Conservation (phyloP, 2,113 vertebrate genomes). For the Aphyosemion australe region DNA sequence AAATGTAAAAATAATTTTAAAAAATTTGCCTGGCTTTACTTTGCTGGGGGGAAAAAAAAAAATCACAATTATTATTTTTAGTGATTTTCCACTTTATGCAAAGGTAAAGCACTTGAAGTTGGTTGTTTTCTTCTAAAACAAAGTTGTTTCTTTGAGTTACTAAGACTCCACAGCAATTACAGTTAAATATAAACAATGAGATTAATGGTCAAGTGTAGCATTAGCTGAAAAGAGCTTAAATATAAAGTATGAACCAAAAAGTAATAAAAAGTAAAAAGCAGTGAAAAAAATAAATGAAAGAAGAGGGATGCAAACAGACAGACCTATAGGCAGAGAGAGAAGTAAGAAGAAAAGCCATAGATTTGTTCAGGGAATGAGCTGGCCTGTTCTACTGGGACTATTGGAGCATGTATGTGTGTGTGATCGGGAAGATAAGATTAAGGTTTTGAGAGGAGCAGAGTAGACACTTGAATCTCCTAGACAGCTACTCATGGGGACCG, state of each 20-base stretch:
- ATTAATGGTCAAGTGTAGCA: neutral
- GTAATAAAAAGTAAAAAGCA: neutral
- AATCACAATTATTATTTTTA: too few relatives aligned
- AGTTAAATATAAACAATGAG: neutral
- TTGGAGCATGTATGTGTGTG: constrained; percentile 5
- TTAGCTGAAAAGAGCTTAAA: neutral
- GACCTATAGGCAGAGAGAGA: neutral
- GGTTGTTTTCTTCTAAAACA: neutral
- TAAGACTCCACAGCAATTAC: neutral
- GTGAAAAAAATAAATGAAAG: neutral
- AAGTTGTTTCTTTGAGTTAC: neutral
- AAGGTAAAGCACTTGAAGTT: neutral
- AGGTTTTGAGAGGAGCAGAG: constrained; percentile 40
- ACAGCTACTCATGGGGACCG: constrained; percentile 57
- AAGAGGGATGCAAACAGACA: constrained; percentile 5
- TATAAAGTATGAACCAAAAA: constrained; percentile 1
- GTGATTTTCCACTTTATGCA: constrained; percentile 5
- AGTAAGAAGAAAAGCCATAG: constrained; percentile 17
- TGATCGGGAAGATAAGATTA: constrained; percentile 25
- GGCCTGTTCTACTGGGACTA: constrained; percentile 23
- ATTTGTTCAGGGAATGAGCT: constrained; percentile 51
- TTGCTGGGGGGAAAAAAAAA: too few relatives aligned
- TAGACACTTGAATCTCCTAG: constrained; percentile 50
- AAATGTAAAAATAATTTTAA: too few relatives aligned
- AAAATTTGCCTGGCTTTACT: too few relatives aligned